phyloP scores from a whole-genome alignment of 2,113 vertebrate species.

The Tachycineta bicolor region DNA sequence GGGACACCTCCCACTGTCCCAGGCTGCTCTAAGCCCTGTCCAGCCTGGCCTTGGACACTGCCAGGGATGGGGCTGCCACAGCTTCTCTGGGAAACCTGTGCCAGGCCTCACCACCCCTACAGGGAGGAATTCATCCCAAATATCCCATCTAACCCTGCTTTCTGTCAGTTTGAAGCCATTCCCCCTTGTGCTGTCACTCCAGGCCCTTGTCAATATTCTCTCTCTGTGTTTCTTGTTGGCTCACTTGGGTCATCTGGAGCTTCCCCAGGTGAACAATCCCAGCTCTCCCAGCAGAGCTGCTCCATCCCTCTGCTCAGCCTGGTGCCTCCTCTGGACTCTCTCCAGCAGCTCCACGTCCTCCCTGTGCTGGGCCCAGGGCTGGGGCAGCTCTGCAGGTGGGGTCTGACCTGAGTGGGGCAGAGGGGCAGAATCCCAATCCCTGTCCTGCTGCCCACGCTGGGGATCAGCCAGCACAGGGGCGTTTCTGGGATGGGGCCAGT shows the following conservation, averaged over 20 bases:
- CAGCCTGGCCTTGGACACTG: rapidly evolving
- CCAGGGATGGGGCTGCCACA: background rate
- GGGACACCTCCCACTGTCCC: rapidly evolving
- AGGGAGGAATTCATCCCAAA: rapidly evolving
- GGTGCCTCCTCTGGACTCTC: background rate
- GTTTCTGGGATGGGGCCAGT: rapidly evolving
- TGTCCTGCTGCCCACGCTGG: background rate
- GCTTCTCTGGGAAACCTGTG: background rate
- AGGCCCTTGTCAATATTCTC: rapidly evolving
- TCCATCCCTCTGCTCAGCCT: background rate
- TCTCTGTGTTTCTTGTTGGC: rapidly evolving
- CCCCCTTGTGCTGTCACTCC: background rate
- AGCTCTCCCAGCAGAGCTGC: background rate
- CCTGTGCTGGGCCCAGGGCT: background rate
- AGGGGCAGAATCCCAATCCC: background rate
- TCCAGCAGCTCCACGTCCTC: background rate
- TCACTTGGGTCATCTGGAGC: background rate
- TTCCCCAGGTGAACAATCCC: background rate
- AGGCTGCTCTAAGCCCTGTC: rapidly evolving
- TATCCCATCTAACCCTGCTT: background rate
- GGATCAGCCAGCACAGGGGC: background rate
- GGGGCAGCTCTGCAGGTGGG: background rate
- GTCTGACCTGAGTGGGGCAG: background rate
- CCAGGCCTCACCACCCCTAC: rapidly evolving
- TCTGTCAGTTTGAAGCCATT: background rate